Evolutionary conservation across 2,113 vertebrate genomes (phyloP).

Genomic region (Todiramphus saurophagus): DNA sequence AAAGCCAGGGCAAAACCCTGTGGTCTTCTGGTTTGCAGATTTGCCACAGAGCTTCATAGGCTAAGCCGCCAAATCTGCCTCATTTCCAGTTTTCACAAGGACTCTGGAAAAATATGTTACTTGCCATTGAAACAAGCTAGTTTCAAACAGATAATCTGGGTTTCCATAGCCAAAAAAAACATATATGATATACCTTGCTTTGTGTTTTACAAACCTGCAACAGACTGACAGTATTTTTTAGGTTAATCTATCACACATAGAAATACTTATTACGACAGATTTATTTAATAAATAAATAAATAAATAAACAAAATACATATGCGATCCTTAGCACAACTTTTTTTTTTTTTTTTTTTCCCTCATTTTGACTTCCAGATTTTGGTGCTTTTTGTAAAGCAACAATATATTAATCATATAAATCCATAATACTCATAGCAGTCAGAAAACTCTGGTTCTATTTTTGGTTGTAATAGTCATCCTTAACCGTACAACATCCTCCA

Average conservation of each 20-base stretch:
- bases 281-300: background rate
- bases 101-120: background rate
- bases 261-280: background rate
- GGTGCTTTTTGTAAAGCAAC: background rate
- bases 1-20: slow-evolving; percentile 18
- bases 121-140: background rate
- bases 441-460: slow-evolving; percentile 9
- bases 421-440: background rate
- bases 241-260: background rate
- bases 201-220: background rate
- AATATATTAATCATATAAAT: slow-evolving; percentile 24
- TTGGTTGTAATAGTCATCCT: background rate
- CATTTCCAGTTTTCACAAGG: background rate
- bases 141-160: background rate
- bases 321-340: background rate
- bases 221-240: background rate
- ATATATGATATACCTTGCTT: background rate
- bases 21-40: background rate
- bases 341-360: background rate
- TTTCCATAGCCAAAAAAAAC: background rate
- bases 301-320: background rate
- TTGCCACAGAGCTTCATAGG: background rate
- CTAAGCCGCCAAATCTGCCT: slow-evolving; percentile 11
- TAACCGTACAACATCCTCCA: background rate
- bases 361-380: background rate